Base-by-base conservation (phyloP, 2,113 vertebrate species). In the Zosterops japonicus region DNA sequence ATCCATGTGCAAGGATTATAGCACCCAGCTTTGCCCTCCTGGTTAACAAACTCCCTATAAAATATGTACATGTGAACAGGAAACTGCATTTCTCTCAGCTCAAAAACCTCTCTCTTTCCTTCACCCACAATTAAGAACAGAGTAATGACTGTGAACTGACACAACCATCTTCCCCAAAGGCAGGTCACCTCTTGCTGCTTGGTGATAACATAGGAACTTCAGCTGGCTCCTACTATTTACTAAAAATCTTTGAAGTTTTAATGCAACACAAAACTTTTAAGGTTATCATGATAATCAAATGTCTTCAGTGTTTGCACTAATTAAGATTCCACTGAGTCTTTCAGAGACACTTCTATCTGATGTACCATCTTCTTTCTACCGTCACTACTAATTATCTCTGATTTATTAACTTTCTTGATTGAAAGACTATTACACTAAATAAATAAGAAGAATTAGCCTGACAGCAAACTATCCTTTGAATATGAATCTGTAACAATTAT, bases 341-440 rank as follows among this genome's bases (percentile, higher is more conserved):
- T 67, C 42, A 67, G 47, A 57, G 47, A 57, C n/a, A 57, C 6
- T 39, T 57, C n/a, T 39, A 31, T 60, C 19, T 41, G 15, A 74
- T 11, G 42, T 42, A 78, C 17, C 36, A 31, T 50, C 35, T 80
- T 35, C 61, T 46, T 80, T 81, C 47, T 77, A 52, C 36, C 49
- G 13, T 41, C 52, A 57, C 87, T 52, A 46, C 22, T 78, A 64
- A 87, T 87, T 78, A 93, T 71, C 91, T 91, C 82, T 82, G 78
- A 78, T 33, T 83, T 11, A 83, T 81, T 83, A 87, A 59, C 35
- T 63, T 69, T 29, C 59, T 67, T 89, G 50, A 50, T 11, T 55
- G 56, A 82, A 71, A 50, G 11, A 70, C 39, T 75, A 22, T 87
- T 63, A 71, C 10, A 63, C 16, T 41, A 27, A 90, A 69, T 77